Conservation (phyloP, 2,888 invertebrate species). For the Phalangium opilio region DNA sequence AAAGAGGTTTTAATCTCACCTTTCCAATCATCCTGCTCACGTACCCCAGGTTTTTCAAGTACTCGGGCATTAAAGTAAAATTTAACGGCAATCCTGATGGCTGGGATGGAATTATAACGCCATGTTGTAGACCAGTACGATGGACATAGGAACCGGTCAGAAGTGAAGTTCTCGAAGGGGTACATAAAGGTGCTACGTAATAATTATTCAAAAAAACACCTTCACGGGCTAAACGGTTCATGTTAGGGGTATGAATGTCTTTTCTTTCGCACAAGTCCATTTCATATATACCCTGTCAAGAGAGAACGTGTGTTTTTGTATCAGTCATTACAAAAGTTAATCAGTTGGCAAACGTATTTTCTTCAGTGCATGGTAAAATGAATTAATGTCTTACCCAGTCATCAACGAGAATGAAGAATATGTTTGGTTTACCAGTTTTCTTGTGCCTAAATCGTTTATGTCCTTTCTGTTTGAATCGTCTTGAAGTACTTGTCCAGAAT, state of each 20-base stretch:
- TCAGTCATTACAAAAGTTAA: no score
- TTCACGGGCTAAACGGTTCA: slow-evolving; percentile 70
- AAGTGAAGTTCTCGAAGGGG: slow-evolving; percentile 70
- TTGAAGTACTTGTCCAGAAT: no score
- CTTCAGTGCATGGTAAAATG: no score
- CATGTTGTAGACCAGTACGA: slow-evolving; percentile 65
- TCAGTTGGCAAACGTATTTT: no score
- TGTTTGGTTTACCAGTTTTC: slow-evolving; percentile 48
- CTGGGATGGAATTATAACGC: slow-evolving; percentile 58
- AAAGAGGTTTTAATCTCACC: slow-evolving; percentile 23
- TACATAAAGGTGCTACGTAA: slow-evolving; percentile 74
- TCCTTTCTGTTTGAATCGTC: no score
- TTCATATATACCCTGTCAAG: slow-evolving; percentile 83
- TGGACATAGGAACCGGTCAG: slow-evolving; percentile 86
- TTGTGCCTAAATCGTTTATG: no score
- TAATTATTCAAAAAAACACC: slow-evolving; percentile 69
- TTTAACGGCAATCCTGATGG: slow-evolving; percentile 63
- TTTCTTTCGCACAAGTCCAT: slow-evolving; percentile 77
- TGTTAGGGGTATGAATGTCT: slow-evolving; percentile 77
- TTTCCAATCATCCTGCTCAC: slow-evolving; percentile 63
- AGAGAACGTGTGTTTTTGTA: neutral
- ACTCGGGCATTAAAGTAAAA: slow-evolving; percentile 65
- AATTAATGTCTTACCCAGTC: slow-evolving; percentile 51
- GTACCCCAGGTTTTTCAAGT: slow-evolving; percentile 64
- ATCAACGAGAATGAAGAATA: slow-evolving; percentile 69